Conservation (phyloP, 2,888 invertebrate species). For the Coelinius sp. region DNA sequence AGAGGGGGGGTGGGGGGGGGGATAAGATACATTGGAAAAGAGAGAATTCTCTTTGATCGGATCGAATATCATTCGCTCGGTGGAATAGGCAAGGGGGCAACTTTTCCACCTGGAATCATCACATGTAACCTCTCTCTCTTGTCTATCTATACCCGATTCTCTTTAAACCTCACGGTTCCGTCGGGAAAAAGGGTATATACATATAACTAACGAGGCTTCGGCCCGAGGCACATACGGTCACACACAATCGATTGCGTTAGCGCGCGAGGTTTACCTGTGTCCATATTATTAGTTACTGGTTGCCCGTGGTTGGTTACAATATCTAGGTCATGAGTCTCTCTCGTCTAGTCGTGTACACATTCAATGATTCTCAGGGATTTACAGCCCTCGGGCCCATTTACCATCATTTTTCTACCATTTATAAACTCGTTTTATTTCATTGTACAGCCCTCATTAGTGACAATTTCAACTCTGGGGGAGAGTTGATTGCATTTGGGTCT, state of each 20-base stretch:
- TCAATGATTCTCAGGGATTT: conserved; percentile 9
- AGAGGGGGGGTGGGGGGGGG: no score
- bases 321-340: conserved; percentile 18
- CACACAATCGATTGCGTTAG: conserved; percentile 33
- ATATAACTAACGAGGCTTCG: neutral
- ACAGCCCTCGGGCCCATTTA: conserved; percentile 5
- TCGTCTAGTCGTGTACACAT: neutral
- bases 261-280: conserved; percentile 25
- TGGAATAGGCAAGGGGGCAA: conserved; percentile 31
- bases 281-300: conserved; percentile 37
- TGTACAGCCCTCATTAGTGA: conserved; percentile 10
- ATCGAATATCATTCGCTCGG: conserved; percentile 35
- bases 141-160: conserved; percentile 18
- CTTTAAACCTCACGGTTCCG: neutral
- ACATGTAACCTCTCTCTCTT: conserved; percentile 18
- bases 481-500: neutral
- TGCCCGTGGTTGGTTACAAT: conserved; percentile 6
- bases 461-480: neutral
- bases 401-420: neutral
- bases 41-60: conserved; percentile 15
- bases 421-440: neutral
- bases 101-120: conserved; percentile 33
- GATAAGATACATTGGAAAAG: neutral
- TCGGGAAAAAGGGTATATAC: neutral
- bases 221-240: conserved; percentile 4